Evolutionary conservation across 2,888 invertebrate species (phyloP).

Genomic region (Plutella xylostella): DNA sequence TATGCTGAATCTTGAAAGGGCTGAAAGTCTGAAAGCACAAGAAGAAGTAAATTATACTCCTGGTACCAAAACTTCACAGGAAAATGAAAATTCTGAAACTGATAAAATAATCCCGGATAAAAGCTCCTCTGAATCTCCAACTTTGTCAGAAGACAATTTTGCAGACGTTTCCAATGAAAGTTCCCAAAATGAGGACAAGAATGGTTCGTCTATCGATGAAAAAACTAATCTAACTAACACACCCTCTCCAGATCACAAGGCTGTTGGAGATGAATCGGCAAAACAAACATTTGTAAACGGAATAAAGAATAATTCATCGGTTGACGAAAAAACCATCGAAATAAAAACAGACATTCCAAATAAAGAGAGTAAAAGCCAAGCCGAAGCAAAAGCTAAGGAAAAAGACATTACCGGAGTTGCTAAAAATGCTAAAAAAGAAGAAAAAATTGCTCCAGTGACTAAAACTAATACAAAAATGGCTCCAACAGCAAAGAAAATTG

Average conservation of each 20-base stretch:
- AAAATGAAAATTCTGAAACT: background rate
- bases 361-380: background rate
- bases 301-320: background rate
- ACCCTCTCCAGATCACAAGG: background rate
- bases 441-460: background rate
- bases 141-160: slow-evolving; percentile 50
- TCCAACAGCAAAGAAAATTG: slow-evolving; percentile 18
- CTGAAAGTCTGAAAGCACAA: slow-evolving; percentile 15
- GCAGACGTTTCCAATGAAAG: slow-evolving; percentile 49
- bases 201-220: background rate
- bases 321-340: background rate
- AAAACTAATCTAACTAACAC: background rate
- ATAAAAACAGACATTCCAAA: background rate
- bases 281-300: too few species aligned
- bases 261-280: too few species aligned
- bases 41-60: too few species aligned
- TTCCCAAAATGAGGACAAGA: slow-evolving; percentile 19
- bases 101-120: background rate
- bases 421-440: slow-evolving; percentile 1
- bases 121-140: slow-evolving; percentile 30
- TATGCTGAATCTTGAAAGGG: slow-evolving; percentile 38
- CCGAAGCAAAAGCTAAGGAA: background rate
- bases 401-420: background rate
- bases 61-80: too few species aligned
- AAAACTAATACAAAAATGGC: slow-evolving; percentile 14